These are phyloP conservation scores for Melanotaenia duboulayi DNA, from an alignment of 2,113 vertebrate species.

Conservation along the genomic window DNA sequence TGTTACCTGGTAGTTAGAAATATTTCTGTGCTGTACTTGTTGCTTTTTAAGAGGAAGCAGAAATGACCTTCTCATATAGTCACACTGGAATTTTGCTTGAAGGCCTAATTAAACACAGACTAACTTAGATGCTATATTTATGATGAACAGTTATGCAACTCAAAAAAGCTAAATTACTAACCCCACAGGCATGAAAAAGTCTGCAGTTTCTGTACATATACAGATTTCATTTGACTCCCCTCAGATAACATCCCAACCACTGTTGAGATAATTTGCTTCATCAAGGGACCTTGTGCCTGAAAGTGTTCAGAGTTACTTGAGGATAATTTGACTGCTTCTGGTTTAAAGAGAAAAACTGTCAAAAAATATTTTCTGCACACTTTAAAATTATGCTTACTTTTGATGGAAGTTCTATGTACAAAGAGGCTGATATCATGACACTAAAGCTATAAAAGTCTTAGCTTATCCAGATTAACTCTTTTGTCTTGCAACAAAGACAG, in stretches of 20 bases:
- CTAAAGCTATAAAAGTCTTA: constrained; percentile 29
- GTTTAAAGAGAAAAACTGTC: constrained; percentile 11
- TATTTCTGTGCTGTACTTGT: neutral
- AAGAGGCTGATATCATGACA: constrained; percentile 16
- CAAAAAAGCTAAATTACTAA: constrained; percentile 16
- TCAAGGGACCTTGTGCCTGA: constrained; percentile 39
- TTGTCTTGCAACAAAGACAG: constrained; percentile 60
- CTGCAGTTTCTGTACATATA: neutral
- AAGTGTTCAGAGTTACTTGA: constrained; percentile 15
- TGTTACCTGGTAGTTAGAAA: neutral
- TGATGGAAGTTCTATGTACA: constrained; percentile 31
- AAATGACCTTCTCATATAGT: constrained; percentile 8
- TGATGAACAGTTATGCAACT: constrained; percentile 46
- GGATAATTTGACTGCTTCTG: constrained; percentile 22
- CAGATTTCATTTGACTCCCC: constrained; percentile 11
- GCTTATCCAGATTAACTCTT: constrained; percentile 55
- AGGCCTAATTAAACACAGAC: constrained; percentile 50
- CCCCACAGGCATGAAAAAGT: constrained; percentile 12
- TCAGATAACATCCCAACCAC: constrained; percentile 9
- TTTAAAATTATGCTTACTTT: constrained; percentile 21
- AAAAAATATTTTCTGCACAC: constrained; percentile 7
- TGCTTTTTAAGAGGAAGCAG: neutral
- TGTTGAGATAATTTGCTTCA: constrained; percentile 38
- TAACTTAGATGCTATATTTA: constrained; percentile 19
- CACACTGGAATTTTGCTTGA: constrained; percentile 29